Evolutionary conservation across 2,797 vertebrate genomes (phyloP).

Genomic region (Florisuga fusca): DNA sequence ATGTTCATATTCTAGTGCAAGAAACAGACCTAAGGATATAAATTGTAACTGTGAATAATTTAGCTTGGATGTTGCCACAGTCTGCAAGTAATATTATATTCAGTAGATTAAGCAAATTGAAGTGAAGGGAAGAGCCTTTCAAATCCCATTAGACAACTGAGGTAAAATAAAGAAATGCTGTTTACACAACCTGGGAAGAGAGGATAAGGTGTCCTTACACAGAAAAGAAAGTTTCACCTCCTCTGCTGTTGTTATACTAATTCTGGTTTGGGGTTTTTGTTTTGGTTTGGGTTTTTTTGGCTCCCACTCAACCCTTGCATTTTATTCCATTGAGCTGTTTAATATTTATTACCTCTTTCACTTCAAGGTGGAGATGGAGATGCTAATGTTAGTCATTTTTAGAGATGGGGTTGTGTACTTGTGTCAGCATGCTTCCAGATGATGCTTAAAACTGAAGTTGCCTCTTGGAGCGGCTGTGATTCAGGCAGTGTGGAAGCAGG

Average conservation of each 20-base stretch:
- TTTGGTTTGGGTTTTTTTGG: neutral
- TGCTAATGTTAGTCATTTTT: slow-evolving; percentile 51
- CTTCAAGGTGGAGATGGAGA: neutral
- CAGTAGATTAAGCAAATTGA: neutral
- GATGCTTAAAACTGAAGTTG: slow-evolving; percentile 69
- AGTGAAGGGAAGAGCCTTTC: neutral
- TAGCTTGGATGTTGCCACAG: neutral
- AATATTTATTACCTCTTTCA: slow-evolving; percentile 40
- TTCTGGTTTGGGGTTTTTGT: too few species aligned
- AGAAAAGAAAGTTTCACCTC: neutral
- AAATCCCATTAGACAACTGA: neutral
- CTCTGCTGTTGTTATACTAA: neutral
- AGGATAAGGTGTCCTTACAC: neutral
- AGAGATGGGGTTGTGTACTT: slow-evolving; percentile 54
- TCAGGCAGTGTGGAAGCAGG: slow-evolving; percentile 72
- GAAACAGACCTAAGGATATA: neutral
- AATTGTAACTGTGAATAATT: neutral
- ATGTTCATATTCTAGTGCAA: neutral
- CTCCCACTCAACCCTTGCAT: neutral
- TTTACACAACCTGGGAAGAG: neutral
- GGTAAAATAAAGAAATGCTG: neutral
- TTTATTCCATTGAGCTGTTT: slow-evolving; percentile 21
- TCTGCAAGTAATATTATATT: neutral
- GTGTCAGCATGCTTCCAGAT: slow-evolving; percentile 68
- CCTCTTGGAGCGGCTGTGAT: slow-evolving; percentile 69